A percentile compares a stretch with the other conserved stretches of the same genome.
phyloP scores from a whole-genome alignment of 64 coral and sea anemone genomes.

The Acropora tenuis region DNA sequence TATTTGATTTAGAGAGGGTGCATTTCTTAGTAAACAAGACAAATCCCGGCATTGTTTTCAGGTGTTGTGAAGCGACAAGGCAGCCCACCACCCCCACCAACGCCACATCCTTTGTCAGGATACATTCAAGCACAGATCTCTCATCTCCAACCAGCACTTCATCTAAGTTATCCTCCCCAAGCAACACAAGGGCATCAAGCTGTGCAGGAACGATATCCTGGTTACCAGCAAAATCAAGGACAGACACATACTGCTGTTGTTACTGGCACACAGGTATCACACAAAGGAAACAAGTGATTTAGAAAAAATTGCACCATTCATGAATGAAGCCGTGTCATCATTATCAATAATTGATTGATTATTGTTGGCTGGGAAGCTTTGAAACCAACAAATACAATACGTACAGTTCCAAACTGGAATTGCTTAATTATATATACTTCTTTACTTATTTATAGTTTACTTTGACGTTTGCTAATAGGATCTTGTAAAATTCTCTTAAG shows the following conservation, averaged over 20 bases:
- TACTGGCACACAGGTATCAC: neutral
- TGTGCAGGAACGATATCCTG: constrained; percentile 21
- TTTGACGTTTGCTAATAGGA: too few relatives aligned
- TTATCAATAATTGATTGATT: too few relatives aligned
- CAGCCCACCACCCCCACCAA: neutral
- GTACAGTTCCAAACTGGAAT: too few relatives aligned
- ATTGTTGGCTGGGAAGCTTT: too few relatives aligned
- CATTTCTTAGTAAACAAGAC: too few relatives aligned
- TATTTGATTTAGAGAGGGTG: too few relatives aligned
- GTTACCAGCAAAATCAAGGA: constrained; percentile 17
- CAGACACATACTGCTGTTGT: neutral
- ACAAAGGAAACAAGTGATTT: neutral
- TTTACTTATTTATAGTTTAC: too few relatives aligned
- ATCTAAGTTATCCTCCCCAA: constrained; percentile 3
- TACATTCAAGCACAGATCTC: constrained; percentile 42
- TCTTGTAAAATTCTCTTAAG: too few relatives aligned
- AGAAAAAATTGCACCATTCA: too few relatives aligned
- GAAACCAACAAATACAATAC: too few relatives aligned
- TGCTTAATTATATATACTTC: too few relatives aligned
- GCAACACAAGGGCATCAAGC: neutral
- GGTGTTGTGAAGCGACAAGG: constrained; percentile 27
- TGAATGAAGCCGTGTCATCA: too few relatives aligned
- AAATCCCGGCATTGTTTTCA: neutral
- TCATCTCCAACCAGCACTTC: neutral
- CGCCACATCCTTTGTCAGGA: constrained; percentile 8